Evolutionary conservation across 2,797 vertebrate species (phyloP).

Genomic region (Mareca penelope): DNA sequence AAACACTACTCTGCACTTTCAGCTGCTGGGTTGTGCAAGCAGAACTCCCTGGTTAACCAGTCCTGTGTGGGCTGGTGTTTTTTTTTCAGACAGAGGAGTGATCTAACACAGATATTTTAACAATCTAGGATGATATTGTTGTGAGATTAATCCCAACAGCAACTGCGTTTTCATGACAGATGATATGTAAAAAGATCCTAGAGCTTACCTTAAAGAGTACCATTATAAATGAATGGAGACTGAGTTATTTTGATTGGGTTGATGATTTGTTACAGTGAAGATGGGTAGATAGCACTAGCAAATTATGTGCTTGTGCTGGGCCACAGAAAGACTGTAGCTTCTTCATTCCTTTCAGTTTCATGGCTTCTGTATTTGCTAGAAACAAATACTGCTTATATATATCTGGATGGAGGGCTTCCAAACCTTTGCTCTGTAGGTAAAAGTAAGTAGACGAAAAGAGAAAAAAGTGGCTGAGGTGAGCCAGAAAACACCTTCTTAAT

Average conservation of each 20-base stretch:
- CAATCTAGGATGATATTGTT: not conserved
- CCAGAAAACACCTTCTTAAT: not conserved
- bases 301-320: not conserved
- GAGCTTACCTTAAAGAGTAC: not conserved
- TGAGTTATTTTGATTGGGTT: not conserved
- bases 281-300: not conserved
- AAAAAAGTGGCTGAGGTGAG: not conserved
- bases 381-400: not conserved
- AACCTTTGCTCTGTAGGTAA: not conserved
- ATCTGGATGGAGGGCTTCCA: not conserved
- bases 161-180: not conserved
- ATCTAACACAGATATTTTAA: not conserved
- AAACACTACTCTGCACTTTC: not conserved
- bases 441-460: not conserved
- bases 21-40: slow-evolving; percentile 20
- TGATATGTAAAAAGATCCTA: not conserved
- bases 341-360: not conserved
- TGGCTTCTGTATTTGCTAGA: not conserved
- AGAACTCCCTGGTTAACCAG: not conserved
- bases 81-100: not conserved
- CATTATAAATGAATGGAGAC: not conserved
- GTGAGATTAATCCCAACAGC: not conserved
- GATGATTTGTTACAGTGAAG: not conserved
- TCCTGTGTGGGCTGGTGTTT: not conserved
- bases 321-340: not conserved